phyloP scores from a whole-genome alignment of 2,888 invertebrate genomes.

The Frankliniella fusca region DNA sequence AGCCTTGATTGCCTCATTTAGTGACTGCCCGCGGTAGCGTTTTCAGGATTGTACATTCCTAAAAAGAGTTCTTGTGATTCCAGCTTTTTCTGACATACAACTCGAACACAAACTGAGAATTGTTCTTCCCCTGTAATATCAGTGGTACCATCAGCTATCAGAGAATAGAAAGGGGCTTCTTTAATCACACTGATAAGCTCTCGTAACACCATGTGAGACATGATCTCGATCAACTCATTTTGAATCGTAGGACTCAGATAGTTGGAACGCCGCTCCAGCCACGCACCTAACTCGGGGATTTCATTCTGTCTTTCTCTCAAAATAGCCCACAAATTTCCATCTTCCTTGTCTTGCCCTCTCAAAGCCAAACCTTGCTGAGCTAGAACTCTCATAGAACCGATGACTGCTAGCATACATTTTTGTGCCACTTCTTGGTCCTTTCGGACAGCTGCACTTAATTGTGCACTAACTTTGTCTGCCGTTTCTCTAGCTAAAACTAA shows the following conservation, averaged over 20 bases:
- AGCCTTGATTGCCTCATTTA: background rate
- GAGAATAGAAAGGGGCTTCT: constrained; percentile 24
- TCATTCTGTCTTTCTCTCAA: constrained; percentile 32
- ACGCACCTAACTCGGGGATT: constrained; percentile 27
- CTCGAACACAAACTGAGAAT: constrained; percentile 31
- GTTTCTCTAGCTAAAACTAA: background rate
- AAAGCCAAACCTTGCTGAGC: constrained; percentile 30
- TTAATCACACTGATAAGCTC: constrained; percentile 28
- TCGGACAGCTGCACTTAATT: background rate
- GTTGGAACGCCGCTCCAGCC: constrained; percentile 32
- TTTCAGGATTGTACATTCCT: background rate
- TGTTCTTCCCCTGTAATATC: constrained; percentile 34
- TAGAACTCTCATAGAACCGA: background rate
- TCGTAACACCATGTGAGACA: constrained; percentile 33
- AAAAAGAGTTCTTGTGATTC: background rate
- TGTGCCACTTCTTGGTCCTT: background rate
- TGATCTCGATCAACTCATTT: constrained; percentile 35
- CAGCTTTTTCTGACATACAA: background rate
- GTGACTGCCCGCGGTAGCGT: background rate
- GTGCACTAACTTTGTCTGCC: background rate
- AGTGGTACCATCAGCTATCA: constrained; percentile 36
- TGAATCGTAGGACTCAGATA: constrained; percentile 33
- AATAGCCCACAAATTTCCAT: constrained; percentile 31
- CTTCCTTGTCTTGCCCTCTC: constrained; percentile 30
- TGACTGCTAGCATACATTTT: background rate